Conservation (phyloP, 1,140 invertebrate species). For the Drosophila neocordata region DNA sequence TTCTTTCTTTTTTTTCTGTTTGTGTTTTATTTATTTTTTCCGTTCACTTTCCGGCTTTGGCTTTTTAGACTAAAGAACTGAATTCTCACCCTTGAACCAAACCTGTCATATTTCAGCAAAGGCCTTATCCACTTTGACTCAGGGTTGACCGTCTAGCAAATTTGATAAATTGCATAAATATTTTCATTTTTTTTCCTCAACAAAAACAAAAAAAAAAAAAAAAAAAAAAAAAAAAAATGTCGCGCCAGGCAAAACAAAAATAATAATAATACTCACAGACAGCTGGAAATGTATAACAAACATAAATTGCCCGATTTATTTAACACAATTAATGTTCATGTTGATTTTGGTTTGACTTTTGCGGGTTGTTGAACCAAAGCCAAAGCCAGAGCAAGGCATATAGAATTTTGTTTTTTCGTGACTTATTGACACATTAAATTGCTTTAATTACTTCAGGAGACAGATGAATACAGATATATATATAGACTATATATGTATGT, state of each 20-base stretch:
- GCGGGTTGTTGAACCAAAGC: constrained; percentile 32
- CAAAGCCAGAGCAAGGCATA: constrained; percentile 31
- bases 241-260: neutral
- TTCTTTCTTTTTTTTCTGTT: neutral
- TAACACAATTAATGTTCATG: constrained; percentile 49
- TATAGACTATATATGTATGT: constrained; percentile 1
- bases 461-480: constrained; percentile 8
- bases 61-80: neutral
- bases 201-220: too few species aligned
- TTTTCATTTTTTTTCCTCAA: constrained; percentile 9
- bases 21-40: constrained; percentile 36
- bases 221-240: neutral
- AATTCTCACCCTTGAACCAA: constrained; percentile 32
- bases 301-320: constrained; percentile 56
- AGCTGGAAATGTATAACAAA: constrained; percentile 20
- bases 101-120: constrained; percentile 13
- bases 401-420: constrained; percentile 36
- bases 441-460: constrained; percentile 56
- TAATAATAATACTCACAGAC: neutral
- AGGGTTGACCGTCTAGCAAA: constrained; percentile 18
- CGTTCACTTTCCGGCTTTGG: constrained; percentile 24
- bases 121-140: neutral
- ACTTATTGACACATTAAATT: constrained; percentile 63
- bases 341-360: constrained; percentile 34
- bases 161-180: constrained; percentile 40